Evolutionary conservation across 2,797 vertebrate species (phyloP).

Genomic region (Girardinus metallicus): DNA sequence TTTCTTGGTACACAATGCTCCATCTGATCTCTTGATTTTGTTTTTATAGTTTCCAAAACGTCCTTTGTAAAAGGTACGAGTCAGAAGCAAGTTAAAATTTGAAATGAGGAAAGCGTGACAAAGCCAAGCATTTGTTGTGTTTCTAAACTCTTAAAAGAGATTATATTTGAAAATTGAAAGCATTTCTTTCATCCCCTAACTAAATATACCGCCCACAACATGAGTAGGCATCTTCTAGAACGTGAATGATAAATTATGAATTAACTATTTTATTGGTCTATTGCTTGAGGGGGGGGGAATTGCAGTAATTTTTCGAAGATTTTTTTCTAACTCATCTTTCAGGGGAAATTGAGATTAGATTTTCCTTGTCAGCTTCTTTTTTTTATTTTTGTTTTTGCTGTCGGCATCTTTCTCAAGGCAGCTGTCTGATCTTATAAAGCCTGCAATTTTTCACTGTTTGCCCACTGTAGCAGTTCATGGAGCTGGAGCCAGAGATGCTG

Average conservation of each 20-base stretch:
- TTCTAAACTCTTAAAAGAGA: constrained; percentile 9
- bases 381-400: not conserved
- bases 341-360: not conserved
- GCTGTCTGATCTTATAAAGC: constrained; percentile 2
- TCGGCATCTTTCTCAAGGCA: not conserved
- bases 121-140: not conserved
- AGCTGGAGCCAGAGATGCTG: constrained; percentile 96
- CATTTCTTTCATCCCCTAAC: constrained; percentile 7
- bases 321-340: not conserved
- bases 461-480: constrained; percentile 94
- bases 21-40: not conserved
- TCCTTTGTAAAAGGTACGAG: not conserved
- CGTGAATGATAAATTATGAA: constrained; percentile 5
- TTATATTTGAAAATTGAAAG: constrained; percentile 2
- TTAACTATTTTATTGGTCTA: constrained; percentile 19
- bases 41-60: not conserved
- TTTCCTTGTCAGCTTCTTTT: not conserved
- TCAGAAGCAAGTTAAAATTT: constrained; percentile 1
- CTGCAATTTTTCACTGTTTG: constrained; percentile 3
- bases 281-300: not conserved
- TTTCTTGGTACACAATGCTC: not conserved
- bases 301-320: not conserved
- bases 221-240: constrained; percentile 15
- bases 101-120: not conserved
- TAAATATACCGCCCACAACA: constrained; percentile 11